These are phyloP conservation scores for Paraescarpia echinospica DNA, from an alignment of 1,140 invertebrate genomes.

Conservation along the genomic window DNA sequence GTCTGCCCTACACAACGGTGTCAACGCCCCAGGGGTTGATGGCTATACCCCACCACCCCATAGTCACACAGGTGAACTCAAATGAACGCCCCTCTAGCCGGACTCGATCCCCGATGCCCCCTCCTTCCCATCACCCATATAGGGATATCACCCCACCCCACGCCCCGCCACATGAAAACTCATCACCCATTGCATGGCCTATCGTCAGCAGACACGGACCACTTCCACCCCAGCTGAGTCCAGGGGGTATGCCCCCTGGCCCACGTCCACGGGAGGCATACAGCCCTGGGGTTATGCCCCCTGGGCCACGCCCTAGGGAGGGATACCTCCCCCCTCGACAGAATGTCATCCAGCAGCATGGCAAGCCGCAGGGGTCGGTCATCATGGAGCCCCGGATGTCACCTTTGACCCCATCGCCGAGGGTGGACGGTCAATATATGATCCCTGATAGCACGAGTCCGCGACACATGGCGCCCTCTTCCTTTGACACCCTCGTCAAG, in stretches of 20 bases:
- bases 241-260: conserved; percentile 33
- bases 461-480: conserved; percentile 19
- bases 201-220: conserved; percentile 26
- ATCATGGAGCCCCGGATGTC: conserved; percentile 42
- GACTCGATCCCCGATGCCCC: not conserved
- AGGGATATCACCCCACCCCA: conserved; percentile 6
- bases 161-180: conserved; percentile 22
- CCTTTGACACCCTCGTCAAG: conserved; percentile 73
- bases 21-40: conserved; percentile 12
- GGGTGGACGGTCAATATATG: conserved; percentile 21
- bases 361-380: conserved; percentile 1
- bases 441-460: conserved; percentile 25
- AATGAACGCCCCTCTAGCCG: not conserved
- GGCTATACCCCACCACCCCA: not conserved
- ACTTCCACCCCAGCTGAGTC: conserved; percentile 31
- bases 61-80: not conserved
- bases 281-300: conserved; percentile 43
- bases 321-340: conserved; percentile 25
- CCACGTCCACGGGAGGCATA: conserved; percentile 45
- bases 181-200: conserved; percentile 24
- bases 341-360: conserved; percentile 29
- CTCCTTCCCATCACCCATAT: not conserved
- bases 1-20: conserved; percentile 6
- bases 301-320: conserved; percentile 28
- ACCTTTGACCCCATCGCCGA: conserved; percentile 39